Evolutionary conservation across 2,888 invertebrate genomes (phyloP).

Genomic region (Conistra vaccinii): DNA sequence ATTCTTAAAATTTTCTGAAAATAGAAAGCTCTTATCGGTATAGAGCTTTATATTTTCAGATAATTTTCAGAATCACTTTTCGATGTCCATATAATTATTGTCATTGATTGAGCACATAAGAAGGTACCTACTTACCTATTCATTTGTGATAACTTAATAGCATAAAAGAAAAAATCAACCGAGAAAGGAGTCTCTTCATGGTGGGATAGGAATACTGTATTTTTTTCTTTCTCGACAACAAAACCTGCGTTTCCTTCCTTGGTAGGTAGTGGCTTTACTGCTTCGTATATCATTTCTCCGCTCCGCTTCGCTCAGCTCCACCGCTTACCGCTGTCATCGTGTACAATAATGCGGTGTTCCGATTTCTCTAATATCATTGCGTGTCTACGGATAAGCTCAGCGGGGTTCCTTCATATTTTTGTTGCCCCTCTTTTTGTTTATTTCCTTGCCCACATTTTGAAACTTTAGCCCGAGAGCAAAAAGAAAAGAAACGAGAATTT

Average conservation of each 20-base stretch:
- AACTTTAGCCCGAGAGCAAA: slow-evolving; percentile 58
- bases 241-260: slow-evolving; percentile 32
- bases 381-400: slow-evolving; percentile 64
- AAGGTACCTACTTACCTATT: neutral
- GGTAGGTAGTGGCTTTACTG: too few relatives aligned
- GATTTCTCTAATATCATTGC: slow-evolving; percentile 70
- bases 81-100: neutral
- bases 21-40: too few relatives aligned
- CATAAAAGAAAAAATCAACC: neutral
- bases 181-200: neutral
- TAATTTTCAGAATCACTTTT: neutral
- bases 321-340: slow-evolving; percentile 55
- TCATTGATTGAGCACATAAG: neutral
- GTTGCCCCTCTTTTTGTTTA: slow-evolving; percentile 68
- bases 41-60: neutral
- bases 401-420: slow-evolving; percentile 67
- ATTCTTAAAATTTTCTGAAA: neutral
- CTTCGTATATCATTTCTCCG: slow-evolving; percentile 13
- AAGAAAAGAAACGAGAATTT: slow-evolving; percentile 65
- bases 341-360: slow-evolving; percentile 61
- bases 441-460: slow-evolving; percentile 65
- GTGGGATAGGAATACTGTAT: neutral
- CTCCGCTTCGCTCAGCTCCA: slow-evolving; percentile 38
- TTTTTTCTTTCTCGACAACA: neutral
- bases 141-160: too few relatives aligned